These are phyloP conservation scores for Rhinolophus ferrumequinum DNA, from an alignment of 2,113 vertebrate genomes.

Conservation along the genomic window DNA sequence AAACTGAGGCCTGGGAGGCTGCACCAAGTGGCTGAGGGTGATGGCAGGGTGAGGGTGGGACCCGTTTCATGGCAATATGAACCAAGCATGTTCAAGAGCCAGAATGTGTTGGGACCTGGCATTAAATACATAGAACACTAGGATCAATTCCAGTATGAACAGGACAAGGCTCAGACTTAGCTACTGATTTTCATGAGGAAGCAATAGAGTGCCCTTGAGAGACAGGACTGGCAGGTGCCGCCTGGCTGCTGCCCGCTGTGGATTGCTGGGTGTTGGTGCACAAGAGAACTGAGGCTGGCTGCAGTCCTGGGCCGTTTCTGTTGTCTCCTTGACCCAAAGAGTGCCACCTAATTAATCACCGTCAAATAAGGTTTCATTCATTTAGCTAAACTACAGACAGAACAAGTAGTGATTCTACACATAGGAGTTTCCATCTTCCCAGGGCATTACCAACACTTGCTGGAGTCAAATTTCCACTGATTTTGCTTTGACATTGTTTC, in stretches of 20 bases:
- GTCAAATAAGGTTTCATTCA: neutral
- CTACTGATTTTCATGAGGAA: neutral
- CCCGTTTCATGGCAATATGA: neutral
- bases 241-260: neutral
- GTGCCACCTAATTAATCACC: neutral
- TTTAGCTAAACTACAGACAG: neutral
- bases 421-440: neutral
- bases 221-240: fast-evolving
- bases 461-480: neutral
- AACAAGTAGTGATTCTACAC: neutral
- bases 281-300: too few relatives aligned
- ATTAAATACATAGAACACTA: neutral
- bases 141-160: too few relatives aligned
- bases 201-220: fast-evolving
- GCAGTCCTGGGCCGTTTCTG: neutral
- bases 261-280: neutral
- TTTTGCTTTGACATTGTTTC: neutral
- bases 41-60: slow-evolving; percentile 74
- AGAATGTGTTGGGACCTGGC: neutral
- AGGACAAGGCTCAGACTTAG: neutral
- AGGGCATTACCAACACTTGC: neutral
- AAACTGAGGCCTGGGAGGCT: slow-evolving; percentile 87
- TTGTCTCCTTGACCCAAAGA: neutral
- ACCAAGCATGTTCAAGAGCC: neutral
- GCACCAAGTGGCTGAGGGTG: slow-evolving; percentile 88